phyloP scores from a whole-genome alignment of 2,113 vertebrate genomes.

The Penelope pileata region DNA sequence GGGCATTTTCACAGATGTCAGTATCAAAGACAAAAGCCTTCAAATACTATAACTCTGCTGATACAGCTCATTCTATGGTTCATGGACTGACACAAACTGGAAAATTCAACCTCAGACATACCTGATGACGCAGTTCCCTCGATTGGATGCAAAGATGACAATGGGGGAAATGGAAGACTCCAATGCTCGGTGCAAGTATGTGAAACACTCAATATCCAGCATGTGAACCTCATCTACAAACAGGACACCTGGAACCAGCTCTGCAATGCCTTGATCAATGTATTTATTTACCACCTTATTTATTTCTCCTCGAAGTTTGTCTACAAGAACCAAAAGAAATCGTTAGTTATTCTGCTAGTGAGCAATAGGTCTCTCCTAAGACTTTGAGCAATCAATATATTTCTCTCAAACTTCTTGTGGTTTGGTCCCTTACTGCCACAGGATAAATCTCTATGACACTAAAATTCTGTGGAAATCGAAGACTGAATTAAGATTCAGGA shows the following conservation, averaged over 20 bases:
- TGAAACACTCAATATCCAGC: conserved; percentile 98
- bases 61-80: not conserved
- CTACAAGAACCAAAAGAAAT: conserved; percentile 66
- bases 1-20: not conserved
- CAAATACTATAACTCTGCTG: not conserved
- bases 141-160: conserved; percentile 96
- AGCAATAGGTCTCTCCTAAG: not conserved
- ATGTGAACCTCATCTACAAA: conserved; percentile 98
- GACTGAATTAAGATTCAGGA: not conserved
- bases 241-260: conserved; percentile 94
- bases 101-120: conserved; percentile 56
- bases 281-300: conserved; percentile 99
- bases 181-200: conserved; percentile 93
- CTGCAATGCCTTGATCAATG: conserved; percentile 96
- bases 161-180: conserved; percentile 96
- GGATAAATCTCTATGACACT: not conserved
- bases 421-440: not conserved
- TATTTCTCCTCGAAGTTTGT: conserved; percentile 96
- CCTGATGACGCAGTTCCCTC: conserved; percentile 96
- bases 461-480: not conserved
- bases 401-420: not conserved
- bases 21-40: not conserved
- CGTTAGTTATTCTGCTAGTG: not conserved
- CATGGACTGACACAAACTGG: not conserved
- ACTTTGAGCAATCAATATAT: not conserved